phyloP scores from a whole-genome alignment of 2,888 invertebrate species.

The Temnothorax rugatulus region DNA sequence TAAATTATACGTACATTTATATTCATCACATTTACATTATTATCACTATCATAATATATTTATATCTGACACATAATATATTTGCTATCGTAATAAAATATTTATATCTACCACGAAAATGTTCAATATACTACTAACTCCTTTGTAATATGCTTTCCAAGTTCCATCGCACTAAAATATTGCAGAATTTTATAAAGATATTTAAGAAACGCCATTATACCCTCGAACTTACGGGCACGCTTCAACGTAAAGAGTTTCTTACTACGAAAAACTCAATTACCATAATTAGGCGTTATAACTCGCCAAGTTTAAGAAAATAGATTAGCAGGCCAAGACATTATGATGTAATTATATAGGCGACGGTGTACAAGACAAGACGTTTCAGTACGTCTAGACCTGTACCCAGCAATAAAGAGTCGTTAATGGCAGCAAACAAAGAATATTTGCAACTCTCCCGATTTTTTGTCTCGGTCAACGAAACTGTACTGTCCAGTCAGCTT shows the following conservation, averaged over 20 bases:
- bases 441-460: background rate
- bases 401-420: background rate
- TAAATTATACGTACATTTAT: background rate
- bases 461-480: background rate
- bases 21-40: background rate
- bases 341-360: conserved; percentile 45
- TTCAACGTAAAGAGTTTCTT: conserved; percentile 1
- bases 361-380: conserved; percentile 61
- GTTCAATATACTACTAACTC: background rate
- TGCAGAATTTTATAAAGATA: background rate
- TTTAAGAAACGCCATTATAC: conserved; percentile 9
- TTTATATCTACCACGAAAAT: background rate
- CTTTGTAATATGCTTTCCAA: conserved; percentile 28
- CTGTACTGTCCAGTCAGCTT: background rate
- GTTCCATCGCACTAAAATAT: conserved; percentile 32
- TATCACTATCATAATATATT: background rate
- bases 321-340: conserved; percentile 54
- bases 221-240: background rate
- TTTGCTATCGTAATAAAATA: background rate
- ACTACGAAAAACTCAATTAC: conserved; percentile 62
- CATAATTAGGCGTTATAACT: conserved; percentile 77
- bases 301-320: conserved; percentile 66
- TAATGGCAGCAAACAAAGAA: conserved; percentile 21
- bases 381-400: background rate
- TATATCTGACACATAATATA: background rate